phyloP scores from a whole-genome alignment of 2,113 vertebrate species.

The Sylvia atricapilla region DNA sequence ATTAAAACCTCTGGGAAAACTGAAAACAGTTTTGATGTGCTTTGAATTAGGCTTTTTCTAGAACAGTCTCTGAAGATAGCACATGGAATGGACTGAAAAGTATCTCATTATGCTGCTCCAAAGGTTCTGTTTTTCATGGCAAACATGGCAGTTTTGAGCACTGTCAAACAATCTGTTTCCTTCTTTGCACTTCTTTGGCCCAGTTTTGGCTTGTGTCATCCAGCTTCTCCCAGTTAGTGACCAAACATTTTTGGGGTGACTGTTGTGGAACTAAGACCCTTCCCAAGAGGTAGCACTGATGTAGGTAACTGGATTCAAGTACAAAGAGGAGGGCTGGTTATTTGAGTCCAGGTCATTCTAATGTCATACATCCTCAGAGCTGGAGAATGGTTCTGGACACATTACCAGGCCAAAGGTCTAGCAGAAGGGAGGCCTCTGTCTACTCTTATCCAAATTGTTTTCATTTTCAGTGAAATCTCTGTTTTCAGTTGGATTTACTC shows the following conservation, averaged over 20 bases:
- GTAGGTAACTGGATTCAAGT: neutral
- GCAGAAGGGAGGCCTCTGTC: neutral
- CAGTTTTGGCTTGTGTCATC: neutral
- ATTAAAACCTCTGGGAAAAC: constrained; percentile 22
- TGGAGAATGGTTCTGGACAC: neutral
- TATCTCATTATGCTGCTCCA: neutral
- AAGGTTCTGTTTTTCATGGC: neutral
- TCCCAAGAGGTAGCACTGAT: neutral
- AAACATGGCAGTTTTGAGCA: neutral
- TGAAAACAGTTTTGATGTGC: neutral
- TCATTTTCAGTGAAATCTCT: neutral
- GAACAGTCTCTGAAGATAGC: neutral
- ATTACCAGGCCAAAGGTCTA: neutral
- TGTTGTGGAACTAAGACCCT: neutral
- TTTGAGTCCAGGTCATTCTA: neutral
- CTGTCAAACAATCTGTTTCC: neutral
- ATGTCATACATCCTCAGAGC: neutral
- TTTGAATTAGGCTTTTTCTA: constrained; percentile 23
- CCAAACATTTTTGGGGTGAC: neutral
- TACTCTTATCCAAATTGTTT: neutral
- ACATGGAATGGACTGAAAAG: neutral
- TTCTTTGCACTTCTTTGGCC: neutral
- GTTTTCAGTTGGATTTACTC: neutral
- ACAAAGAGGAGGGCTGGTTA: neutral
- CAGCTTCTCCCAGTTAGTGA: neutral